Evolutionary conservation across 2,888 invertebrate genomes (phyloP), one percentile per base, ranked within the genome.

Genomic region (Electrophaes corylata): DNA sequence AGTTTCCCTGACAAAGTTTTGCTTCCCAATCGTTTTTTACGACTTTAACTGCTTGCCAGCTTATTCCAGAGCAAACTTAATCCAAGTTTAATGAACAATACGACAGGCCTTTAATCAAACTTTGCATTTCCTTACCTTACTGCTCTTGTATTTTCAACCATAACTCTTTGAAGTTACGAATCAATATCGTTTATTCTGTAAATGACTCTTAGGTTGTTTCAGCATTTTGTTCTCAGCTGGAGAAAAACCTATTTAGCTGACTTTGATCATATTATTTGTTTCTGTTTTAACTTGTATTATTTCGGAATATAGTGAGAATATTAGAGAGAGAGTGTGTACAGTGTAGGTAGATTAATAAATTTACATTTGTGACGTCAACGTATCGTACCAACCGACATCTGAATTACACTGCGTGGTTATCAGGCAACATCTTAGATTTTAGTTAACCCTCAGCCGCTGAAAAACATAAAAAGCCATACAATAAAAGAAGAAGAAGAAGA

Each of bases 71-170:
- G 85, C 87, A 88, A 92, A 89, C 91, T 92, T 88, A 92, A 92
- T 92, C 91, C 91, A 92, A 91, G 89, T 92, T 92, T 90, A 92
- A 92, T 92, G 90, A 92, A 92, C 92, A 92, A 91, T 90, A 88
- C 88, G 92, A 92, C 92, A 91, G 91, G 81, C 88, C 88, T 86
- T 92, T 92, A 91, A 92, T 92, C 91, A 92, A 92, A 92, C 90
- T 90, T 91, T 87, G 87, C 76, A 86, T 84, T 86, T 86, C 79
- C 81, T 75, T 81, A 81, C 75, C 75, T 69, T 53, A 1, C 43
- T 40, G 41, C 49, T 65, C 63, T 33, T 33, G 62, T 19, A 81
- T 73, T 76, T 64, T 46, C 57, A 57, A 76, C 78, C 72, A 66
- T 83, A 78, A 61, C n/a, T 3, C 6, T 0, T 12, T 2, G 0